Base-by-base conservation (phyloP, 2,888 invertebrate genomes). In the Trissonchulus sp. region DNA sequence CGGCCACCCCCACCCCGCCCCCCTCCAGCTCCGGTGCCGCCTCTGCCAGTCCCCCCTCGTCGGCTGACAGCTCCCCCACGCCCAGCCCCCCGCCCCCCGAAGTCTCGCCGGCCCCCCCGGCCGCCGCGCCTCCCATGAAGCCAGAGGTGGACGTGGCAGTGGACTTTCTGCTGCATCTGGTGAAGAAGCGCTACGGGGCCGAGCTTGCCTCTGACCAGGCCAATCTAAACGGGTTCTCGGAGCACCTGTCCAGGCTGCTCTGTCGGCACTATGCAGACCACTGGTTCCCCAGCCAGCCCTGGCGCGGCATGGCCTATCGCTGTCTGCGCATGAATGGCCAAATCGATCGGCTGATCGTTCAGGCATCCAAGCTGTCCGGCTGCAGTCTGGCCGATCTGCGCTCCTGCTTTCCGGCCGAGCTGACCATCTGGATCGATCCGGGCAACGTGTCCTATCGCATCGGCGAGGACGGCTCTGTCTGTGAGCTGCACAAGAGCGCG, bases 401-500 rank as follows among this genome's bases (percentile, higher is more conserved):
- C 8, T 18, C 71, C 33, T n/a, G n/a, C 23, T 30, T 35, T n/a
- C 71, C 71, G 2, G 90, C 91, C 81, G 97, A 97, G 83, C 89
- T 98, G 79, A 94, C 94, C 76, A 92, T 98, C 72, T 98, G 97
- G 97, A 93, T 98, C 75, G 97, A 98, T 87, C 97, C 97, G 77
- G 86, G 86, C 74, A 88, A 95, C 87, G 85, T 86, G 1, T 93
- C 93, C 83, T 98, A 96, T 88, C 90, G 95, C 80, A 93, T 97
- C 85, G 95, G 96, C 71, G 97, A 98, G 87, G 95, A 95, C 85
- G 95, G 95, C 75, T 90, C 91, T 74, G 93, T 96, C 74, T 96
- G 94, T 87, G 87, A 89, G 72, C 85, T 90, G 68, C 91, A 90
- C 87, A 89, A 48, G 48, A 23, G 48, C 8, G 48, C 48, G 8